Conservation (phyloP, 2,888 invertebrate genomes). For the Hypsopygia costalis region DNA sequence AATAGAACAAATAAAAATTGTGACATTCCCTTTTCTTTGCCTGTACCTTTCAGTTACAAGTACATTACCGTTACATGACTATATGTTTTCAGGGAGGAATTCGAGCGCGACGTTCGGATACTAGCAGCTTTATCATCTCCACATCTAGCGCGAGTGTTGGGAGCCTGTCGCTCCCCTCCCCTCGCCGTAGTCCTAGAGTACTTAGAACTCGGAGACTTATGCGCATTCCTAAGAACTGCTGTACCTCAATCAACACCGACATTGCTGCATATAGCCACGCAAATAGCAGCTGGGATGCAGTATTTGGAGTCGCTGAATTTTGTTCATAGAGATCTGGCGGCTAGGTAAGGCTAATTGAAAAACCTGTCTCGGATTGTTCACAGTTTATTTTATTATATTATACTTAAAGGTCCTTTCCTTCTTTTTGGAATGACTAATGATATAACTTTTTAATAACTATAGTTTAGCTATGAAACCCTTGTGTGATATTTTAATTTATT, state of each 20-base stretch:
- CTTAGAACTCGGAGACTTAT: slow-evolving; percentile 90
- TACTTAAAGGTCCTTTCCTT: not conserved
- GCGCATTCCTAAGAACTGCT: slow-evolving; percentile 87
- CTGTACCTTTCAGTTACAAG: too few species aligned
- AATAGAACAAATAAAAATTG: too few species aligned
- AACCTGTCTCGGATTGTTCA: too few species aligned
- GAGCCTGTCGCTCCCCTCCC: slow-evolving; percentile 88
- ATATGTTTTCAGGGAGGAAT: slow-evolving; percentile 85
- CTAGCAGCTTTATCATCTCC: slow-evolving; percentile 90
- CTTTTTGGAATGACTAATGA: not conserved
- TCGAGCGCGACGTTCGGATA: slow-evolving; percentile 92
- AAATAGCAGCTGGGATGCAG: slow-evolving; percentile 94
- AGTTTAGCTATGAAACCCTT: too few species aligned
- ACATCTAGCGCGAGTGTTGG: slow-evolving; percentile 88
- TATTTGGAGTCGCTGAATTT: slow-evolving; percentile 94
- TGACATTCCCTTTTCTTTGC: too few species aligned
- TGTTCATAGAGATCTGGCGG: slow-evolving; percentile 93
- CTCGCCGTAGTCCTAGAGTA: slow-evolving; percentile 92
- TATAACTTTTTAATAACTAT: too few species aligned
- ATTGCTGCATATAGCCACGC: slow-evolving; percentile 90
- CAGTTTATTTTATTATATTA: not conserved
- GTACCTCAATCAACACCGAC: slow-evolving; percentile 84
- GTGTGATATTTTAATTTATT: too few species aligned
- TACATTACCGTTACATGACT: too few species aligned
- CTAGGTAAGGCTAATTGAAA: slow-evolving; percentile 82